Conservation (phyloP, 2,113 vertebrate genomes). For the Chauna torquata region DNA sequence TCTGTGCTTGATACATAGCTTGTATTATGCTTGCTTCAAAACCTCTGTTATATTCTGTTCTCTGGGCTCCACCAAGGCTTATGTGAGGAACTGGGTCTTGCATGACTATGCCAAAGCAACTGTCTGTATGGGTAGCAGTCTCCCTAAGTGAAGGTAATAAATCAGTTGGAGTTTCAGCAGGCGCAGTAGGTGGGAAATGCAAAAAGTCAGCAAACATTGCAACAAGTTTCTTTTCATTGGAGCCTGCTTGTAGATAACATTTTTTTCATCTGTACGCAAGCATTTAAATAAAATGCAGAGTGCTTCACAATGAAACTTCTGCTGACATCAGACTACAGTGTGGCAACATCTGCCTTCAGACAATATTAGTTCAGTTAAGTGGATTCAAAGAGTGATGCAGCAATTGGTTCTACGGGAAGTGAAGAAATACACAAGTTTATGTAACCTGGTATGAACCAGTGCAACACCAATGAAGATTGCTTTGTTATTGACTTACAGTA, state of each 20-base stretch:
- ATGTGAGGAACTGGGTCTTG: neutral
- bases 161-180: neutral
- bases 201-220: neutral
- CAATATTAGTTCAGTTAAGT: neutral
- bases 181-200: neutral
- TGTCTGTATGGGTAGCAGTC: neutral
- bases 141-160: neutral
- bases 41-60: neutral
- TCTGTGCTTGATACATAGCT: neutral
- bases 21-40: neutral
- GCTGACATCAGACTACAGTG: neutral
- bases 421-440: neutral
- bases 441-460: neutral
- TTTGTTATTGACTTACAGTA: neutral
- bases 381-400: neutral
- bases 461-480: neutral
- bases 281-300: neutral
- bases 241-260: neutral
- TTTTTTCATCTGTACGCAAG: neutral
- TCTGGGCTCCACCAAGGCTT: neutral
- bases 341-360: neutral
- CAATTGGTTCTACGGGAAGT: neutral
- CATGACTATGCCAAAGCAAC: neutral
- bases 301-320: neutral
- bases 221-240: neutral